Conservation (phyloP, 2,113 vertebrate genomes). For the Lota lota region DNA sequence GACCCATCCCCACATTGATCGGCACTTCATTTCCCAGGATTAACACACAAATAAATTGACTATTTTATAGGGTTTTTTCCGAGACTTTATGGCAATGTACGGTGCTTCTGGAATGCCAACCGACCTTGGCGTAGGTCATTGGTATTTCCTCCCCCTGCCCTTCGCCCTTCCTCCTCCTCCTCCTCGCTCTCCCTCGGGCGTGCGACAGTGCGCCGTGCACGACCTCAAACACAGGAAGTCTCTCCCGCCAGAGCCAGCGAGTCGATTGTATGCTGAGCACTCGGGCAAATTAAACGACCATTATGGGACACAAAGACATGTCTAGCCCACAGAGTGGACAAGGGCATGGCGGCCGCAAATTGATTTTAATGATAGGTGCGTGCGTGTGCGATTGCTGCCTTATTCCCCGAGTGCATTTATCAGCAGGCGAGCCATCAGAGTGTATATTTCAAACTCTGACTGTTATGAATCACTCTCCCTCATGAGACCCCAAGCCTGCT, state of each 20-base stretch:
- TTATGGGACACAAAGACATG: slow-evolving; percentile 50
- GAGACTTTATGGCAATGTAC: neutral
- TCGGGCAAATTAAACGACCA: slow-evolving; percentile 61
- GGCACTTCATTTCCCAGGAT: too few relatives aligned
- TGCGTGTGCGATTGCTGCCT: neutral
- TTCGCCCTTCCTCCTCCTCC: neutral
- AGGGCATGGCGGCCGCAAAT: slow-evolving; percentile 21
- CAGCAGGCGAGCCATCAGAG: slow-evolving; percentile 43
- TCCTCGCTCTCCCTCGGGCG: neutral
- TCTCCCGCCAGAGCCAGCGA: slow-evolving; percentile 35
- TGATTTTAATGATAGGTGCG: slow-evolving; percentile 51
- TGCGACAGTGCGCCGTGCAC: slow-evolving; percentile 10
- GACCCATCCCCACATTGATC: too few relatives aligned
- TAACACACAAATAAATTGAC: neutral
- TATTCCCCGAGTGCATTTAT: slow-evolving; percentile 42
- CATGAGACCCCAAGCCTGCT: neutral
- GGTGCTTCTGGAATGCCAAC: slow-evolving; percentile 33
- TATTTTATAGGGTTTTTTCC: neutral
- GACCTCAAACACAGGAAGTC: slow-evolving; percentile 44
- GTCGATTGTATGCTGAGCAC: slow-evolving; percentile 48
- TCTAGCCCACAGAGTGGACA: slow-evolving; percentile 40
- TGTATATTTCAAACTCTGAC: slow-evolving; percentile 41
- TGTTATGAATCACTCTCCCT: slow-evolving; percentile 45
- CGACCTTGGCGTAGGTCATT: slow-evolving; percentile 8
- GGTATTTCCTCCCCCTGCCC: neutral